Evolutionary conservation across 2,113 vertebrate genomes (phyloP), one percentile per base, ranked within the genome.

Genomic region (Oreochromis niloticus): DNA sequence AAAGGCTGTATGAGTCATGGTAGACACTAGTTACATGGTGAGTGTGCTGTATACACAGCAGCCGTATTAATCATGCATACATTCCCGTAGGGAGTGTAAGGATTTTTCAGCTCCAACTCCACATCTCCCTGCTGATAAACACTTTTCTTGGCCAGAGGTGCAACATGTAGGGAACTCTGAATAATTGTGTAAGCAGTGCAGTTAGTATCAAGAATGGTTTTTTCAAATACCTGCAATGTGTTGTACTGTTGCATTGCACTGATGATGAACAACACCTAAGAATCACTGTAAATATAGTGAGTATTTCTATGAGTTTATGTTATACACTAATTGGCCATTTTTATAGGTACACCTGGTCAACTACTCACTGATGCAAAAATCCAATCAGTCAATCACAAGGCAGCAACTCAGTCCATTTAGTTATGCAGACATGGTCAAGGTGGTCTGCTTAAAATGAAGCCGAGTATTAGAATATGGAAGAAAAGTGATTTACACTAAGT

Each of bases 41-140:
- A 91, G 81, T 85, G 87, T 78, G 81, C 89, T 89, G 89, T 88
- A 93, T 92, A 88, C 90, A 92, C 84, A 92, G 86, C 89, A 56
- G 87, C 79, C 2, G 43, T 89, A 93, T 95, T 95, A 93, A 94
- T 95, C 91, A 93, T 86, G 88, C 85, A 88, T 94, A 92, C 87
- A 88, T 92, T 90, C 82, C 91, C 90, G 79, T 30, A 57, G 85
- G 91, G 89, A 80, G 61, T 86, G 7, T 88, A 50, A 59, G 86
- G 79, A 87, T 86, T 85, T 92, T 92, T 90, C 46, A 87, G 89
- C 83, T 87, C 80, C 80, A 86, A 87, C 81, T 90, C 86, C 85
- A 68, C 81, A 89, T 95, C 90, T 88, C 88, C 82, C 83, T 85
- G 81, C 85, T 91, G 92, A 94, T 90, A 94, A 94, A 91, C 73